Conservation (phyloP, 2,888 invertebrate species). For the Amblyteles armatorius region DNA sequence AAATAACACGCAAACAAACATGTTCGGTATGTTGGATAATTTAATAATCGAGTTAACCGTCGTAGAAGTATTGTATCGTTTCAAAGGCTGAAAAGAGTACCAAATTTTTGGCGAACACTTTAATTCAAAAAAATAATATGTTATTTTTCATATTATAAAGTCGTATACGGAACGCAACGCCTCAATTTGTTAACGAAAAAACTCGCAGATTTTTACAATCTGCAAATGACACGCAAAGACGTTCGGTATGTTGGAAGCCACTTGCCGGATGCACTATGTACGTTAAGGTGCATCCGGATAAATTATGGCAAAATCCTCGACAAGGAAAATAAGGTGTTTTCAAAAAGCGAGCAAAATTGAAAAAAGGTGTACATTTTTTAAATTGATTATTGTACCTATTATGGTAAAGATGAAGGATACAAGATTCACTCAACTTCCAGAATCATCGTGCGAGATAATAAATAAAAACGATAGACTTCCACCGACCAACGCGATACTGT, state of each 20-base stretch:
- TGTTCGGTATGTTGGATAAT: neutral
- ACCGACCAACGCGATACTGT: slow-evolving; percentile 25
- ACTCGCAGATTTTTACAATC: neutral
- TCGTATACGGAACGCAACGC: neutral
- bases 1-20: slow-evolving; percentile 40
- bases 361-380: slow-evolving; percentile 1
- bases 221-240: slow-evolving; percentile 28
- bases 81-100: neutral
- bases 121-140: neutral
- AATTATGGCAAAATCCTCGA: slow-evolving; percentile 8
- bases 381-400: neutral
- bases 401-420: neutral
- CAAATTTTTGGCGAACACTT: neutral
- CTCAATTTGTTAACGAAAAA: neutral
- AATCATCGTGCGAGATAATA: slow-evolving; percentile 56
- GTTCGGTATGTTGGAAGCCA: slow-evolving; percentile 28
- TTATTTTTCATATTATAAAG: neutral
- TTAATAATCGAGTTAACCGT: neutral
- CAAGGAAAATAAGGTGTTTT: slow-evolving; percentile 1
- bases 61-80: neutral
- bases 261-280: slow-evolving; percentile 25
- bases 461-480: slow-evolving; percentile 48
- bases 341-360: neutral
- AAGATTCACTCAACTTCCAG: slow-evolving; percentile 28
- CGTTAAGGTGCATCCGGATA: neutral